phyloP scores from a whole-genome alignment of 1,140 invertebrate genomes.

The Eueides isabella region DNA sequence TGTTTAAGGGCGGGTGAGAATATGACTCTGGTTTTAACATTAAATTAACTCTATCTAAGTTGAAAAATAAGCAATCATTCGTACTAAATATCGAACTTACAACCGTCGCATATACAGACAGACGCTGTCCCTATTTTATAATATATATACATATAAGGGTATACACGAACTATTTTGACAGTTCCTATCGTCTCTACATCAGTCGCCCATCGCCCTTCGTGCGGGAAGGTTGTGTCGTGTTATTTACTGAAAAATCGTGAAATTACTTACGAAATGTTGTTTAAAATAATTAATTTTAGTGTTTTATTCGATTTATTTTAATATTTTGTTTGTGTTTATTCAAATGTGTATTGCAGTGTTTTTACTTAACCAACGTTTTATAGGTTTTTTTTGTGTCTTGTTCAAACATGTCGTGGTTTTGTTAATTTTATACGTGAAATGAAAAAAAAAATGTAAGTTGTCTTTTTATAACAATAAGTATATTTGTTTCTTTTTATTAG shows the following conservation, averaged over 20 bases:
- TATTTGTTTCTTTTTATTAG: background rate
- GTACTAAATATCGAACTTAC: no score
- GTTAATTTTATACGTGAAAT: background rate
- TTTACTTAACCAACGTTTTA: no score
- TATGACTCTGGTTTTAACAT: no score
- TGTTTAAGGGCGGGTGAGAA: no score
- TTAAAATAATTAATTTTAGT: background rate
- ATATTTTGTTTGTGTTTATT: background rate
- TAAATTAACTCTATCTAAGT: no score
- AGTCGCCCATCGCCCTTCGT: slow-evolving; percentile 3
- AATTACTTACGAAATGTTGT: background rate
- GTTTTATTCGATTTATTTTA: background rate
- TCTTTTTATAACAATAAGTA: background rate
- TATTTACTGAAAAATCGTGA: background rate
- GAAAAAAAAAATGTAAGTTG: background rate
- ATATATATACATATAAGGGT: no score
- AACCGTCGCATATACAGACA: no score
- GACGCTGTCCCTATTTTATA: background rate
- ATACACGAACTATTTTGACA: background rate
- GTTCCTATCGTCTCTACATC: background rate
- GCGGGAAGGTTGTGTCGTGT: background rate
- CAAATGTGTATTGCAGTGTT: background rate
- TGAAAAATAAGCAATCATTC: no score
- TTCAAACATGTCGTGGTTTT: background rate
- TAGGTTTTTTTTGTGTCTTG: background rate